Conservation (phyloP, 2,888 invertebrate species). For the Myathropa florea region DNA sequence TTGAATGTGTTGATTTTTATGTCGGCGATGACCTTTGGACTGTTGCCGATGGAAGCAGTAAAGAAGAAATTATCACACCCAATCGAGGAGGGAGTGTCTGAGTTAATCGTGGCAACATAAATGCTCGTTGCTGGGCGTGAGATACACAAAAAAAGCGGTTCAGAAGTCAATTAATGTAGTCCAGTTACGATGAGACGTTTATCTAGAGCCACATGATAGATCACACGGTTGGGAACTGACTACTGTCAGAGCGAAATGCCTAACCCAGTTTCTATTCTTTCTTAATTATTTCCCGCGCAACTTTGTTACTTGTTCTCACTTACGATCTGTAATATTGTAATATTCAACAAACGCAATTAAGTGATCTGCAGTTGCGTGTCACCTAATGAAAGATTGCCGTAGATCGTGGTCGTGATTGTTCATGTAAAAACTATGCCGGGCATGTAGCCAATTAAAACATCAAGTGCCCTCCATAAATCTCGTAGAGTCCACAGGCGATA, state of each 20-base stretch:
- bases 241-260: too few relatives aligned
- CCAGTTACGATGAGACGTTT: background rate
- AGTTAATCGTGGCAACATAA: slow-evolving; percentile 11
- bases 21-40: background rate
- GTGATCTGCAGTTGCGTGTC: background rate
- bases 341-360: background rate
- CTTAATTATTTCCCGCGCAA: too few relatives aligned
- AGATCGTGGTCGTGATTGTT: too few relatives aligned
- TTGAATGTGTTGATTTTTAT: slow-evolving; percentile 5
- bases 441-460: too few relatives aligned
- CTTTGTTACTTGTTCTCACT: too few relatives aligned
- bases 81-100: background rate
- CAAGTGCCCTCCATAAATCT: too few relatives aligned
- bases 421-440: too few relatives aligned
- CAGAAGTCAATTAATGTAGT: slow-evolving; percentile 50
- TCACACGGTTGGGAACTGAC: background rate
- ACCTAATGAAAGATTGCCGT: background rate
- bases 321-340: background rate
- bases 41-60: background rate
- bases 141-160: slow-evolving; percentile 8
- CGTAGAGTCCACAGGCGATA: too few relatives aligned
- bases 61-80: background rate
- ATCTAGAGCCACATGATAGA: background rate
- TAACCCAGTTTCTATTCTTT: too few relatives aligned
- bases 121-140: background rate